Evolutionary conservation across 2,797 vertebrate genomes (phyloP), one percentile per base, ranked within the genome.

Genomic region (Kryptolebias ocellatus): DNA sequence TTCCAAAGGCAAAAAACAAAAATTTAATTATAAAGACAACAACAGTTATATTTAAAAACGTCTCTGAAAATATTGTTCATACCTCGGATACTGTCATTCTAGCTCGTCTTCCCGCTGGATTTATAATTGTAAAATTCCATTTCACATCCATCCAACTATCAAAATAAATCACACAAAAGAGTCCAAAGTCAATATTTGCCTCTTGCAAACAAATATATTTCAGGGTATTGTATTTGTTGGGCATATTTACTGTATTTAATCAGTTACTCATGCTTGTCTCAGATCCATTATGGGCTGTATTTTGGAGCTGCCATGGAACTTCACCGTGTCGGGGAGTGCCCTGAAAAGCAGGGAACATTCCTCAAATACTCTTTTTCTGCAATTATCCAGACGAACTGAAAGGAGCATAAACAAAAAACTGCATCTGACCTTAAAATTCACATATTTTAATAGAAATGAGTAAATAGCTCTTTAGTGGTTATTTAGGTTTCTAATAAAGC

Each of bases 91-190:
- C 72, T 84, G 53, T 85, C 83, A 60, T 63, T 78, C 14, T 65
- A 78, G 61, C 49, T 67, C 28, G 67, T 71, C 71, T 78, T 56
- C 27, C 14, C 5, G 24, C 60, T 69, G 76, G 70, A 74, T 68
- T 83, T 79, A 73, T 80, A 67, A 85, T 75, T 81, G 75, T 85
- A 80, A 89, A 92, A 89, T 89, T 90, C 87, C 85, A 84, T 56
- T 64, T 85, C 11, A 1, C 55, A 70, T 83, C 84, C 62, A 66
- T 82, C 55, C n/a, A 84, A 67, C 74, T 73, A 73, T 74, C 27
- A 34, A 83, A 85, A 76, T 85, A 79, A 89, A 82, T 83, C 16
- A 63, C 57, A 68, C 50, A n/a, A 57, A 24, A 60, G 18, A 20
- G 53, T 66, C 72, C 39, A 10, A 55, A 79, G 77, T 90, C 70